phyloP scores from a whole-genome alignment of 2,888 invertebrate genomes.

The Teleiodes luculella region DNA sequence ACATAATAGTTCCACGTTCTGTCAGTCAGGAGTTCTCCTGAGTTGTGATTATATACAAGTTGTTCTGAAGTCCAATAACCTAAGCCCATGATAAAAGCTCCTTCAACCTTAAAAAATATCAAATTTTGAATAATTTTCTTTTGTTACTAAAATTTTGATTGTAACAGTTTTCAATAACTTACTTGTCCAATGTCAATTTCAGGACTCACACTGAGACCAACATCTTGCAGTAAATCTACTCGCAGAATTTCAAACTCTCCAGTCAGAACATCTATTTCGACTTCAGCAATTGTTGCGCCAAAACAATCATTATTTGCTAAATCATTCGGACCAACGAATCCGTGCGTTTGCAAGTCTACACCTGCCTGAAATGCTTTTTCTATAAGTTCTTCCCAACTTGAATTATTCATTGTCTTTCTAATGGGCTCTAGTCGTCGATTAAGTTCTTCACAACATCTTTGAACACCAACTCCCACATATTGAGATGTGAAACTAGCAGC shows the following conservation, averaged over 20 bases:
- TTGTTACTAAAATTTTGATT: not conserved
- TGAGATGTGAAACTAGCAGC: slow-evolving; percentile 80
- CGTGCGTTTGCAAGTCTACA: slow-evolving; percentile 77
- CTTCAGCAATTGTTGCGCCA: slow-evolving; percentile 80
- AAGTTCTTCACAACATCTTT: slow-evolving; percentile 39
- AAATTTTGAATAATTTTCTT: not conserved
- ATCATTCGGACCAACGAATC: no score
- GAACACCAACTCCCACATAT: slow-evolving; percentile 42
- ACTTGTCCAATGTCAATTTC: slow-evolving; percentile 84
- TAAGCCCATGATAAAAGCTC: slow-evolving; percentile 81
- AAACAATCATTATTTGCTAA: no score
- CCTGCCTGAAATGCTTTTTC: slow-evolving; percentile 64
- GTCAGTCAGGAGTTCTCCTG: slow-evolving; percentile 83
- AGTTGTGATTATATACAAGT: slow-evolving; percentile 72
- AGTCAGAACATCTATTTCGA: slow-evolving; percentile 86
- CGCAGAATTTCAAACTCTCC: slow-evolving; percentile 82
- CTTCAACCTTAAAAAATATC: slow-evolving; percentile 67
- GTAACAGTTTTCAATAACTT: slow-evolving; percentile 15
- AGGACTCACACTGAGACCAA: slow-evolving; percentile 83
- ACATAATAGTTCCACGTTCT: slow-evolving; percentile 88
- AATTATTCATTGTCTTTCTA: slow-evolving; percentile 62
- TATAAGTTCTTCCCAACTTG: slow-evolving; percentile 71
- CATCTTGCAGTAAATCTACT: slow-evolving; percentile 84
- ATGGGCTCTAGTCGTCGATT: slow-evolving; percentile 52
- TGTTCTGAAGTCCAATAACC: slow-evolving; percentile 84